These are phyloP conservation scores for Drepana falcataria DNA, from an alignment of 2,888 invertebrate genomes.

Conservation along the genomic window DNA sequence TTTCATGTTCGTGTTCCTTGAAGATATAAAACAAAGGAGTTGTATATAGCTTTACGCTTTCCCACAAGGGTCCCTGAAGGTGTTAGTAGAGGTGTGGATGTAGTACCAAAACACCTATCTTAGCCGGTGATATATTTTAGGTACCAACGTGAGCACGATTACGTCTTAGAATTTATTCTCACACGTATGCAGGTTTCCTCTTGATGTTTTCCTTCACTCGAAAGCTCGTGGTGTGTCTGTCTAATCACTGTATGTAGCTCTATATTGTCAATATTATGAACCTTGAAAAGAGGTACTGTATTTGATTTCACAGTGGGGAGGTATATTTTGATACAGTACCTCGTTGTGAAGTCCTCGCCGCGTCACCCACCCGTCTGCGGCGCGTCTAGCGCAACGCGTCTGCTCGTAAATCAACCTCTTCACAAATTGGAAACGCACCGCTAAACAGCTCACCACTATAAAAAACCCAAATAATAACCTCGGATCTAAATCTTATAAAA, in stretches of 20 bases:
- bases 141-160: too few species aligned
- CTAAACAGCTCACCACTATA: constrained; percentile 58
- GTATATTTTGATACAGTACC: constrained; percentile 30
- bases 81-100: too few species aligned
- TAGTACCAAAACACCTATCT: too few species aligned
- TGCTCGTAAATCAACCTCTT: constrained; percentile 60
- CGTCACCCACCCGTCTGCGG: constrained; percentile 44
- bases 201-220: too few species aligned
- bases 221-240: too few species aligned
- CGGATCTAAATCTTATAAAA: constrained; percentile 76
- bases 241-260: too few species aligned
- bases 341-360: constrained; percentile 28
- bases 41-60: too few species aligned
- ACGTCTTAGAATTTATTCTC: too few species aligned
- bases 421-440: constrained; percentile 68
- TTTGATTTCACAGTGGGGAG: constrained; percentile 27
- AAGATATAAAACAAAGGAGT: background rate
- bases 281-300: constrained; percentile 23
- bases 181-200: too few species aligned
- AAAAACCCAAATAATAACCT: constrained; percentile 65
- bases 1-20: constrained; percentile 16
- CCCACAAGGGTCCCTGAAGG: too few species aligned
- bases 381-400: constrained; percentile 51
- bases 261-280: constrained; percentile 7
- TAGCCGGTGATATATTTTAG: too few species aligned